These are phyloP conservation scores for Potamilus streckersoni DNA, from an alignment of 1,140 invertebrate genomes.

Conservation along the genomic window DNA sequence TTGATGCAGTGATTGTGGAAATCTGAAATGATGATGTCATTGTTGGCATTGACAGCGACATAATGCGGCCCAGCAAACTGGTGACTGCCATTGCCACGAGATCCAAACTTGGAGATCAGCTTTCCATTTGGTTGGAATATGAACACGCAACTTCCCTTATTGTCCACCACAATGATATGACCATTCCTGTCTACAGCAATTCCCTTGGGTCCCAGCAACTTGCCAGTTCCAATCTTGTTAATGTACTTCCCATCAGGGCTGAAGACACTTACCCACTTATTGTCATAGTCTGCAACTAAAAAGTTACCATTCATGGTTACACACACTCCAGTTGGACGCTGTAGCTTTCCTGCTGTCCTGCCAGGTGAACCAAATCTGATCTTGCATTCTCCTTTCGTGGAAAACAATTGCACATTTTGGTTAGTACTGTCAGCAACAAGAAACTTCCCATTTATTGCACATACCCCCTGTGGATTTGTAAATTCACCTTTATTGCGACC, in stretches of 20 bases:
- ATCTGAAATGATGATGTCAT: constrained; percentile 72
- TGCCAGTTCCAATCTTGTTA: constrained; percentile 71
- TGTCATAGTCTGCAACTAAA: constrained; percentile 75
- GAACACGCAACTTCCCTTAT: constrained; percentile 72
- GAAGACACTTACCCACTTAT: constrained; percentile 74
- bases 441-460: constrained; percentile 66
- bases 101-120: constrained; percentile 65
- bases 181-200: constrained; percentile 71
- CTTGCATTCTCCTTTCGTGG: constrained; percentile 60
- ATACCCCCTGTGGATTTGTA: constrained; percentile 73
- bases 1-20: constrained; percentile 75
- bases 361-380: constrained; percentile 70
- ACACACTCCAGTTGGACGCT: constrained; percentile 73
- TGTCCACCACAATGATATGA: constrained; percentile 74
- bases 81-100: constrained; percentile 66
- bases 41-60: constrained; percentile 71
- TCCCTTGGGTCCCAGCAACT: constrained; percentile 73
- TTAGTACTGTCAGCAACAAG: constrained; percentile 74
- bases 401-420: constrained; percentile 71
- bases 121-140: constrained; percentile 72
- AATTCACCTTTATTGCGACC: constrained; percentile 73
- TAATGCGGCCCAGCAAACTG: constrained; percentile 76
- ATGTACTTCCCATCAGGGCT: constrained; percentile 73
- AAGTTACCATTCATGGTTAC: constrained; percentile 71
- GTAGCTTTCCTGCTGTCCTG: constrained; percentile 71